Evolutionary conservation across 2,797 vertebrate genomes (phyloP).

Genomic region (Spheniscus humboldti): DNA sequence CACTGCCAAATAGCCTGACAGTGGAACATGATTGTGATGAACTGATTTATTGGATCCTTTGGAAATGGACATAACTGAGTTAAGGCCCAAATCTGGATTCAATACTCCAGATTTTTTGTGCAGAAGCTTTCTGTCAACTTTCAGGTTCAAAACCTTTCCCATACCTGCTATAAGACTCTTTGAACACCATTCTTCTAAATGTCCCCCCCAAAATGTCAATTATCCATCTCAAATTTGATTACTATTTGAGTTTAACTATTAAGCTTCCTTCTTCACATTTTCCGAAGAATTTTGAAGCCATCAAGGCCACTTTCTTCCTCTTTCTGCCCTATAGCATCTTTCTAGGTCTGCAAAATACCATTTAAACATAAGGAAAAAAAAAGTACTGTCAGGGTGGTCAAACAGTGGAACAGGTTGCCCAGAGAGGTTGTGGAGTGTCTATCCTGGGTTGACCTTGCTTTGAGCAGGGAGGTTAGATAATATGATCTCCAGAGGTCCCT

Average conservation of each 20-base stretch:
- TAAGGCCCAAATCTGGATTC: background rate
- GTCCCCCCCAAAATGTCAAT: accelerated
- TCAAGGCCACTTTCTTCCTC: background rate
- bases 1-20: background rate
- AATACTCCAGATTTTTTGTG: background rate
- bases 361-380: background rate
- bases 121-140: background rate
- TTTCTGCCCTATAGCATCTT: background rate
- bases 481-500: background rate
- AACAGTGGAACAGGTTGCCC: background rate
- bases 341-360: background rate
- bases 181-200: background rate
- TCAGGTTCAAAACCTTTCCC: background rate
- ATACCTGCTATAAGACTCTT: background rate
- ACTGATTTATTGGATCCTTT: background rate
- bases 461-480: background rate
- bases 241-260: background rate
- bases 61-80: background rate
- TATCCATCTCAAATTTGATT: background rate
- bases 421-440: background rate
- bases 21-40: background rate
- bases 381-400: background rate
- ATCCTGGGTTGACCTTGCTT: background rate
- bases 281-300: background rate
- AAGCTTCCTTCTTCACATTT: background rate